Conservation (phyloP, 2,113 vertebrate genomes). For the Mandrillus leucophaeus region DNA sequence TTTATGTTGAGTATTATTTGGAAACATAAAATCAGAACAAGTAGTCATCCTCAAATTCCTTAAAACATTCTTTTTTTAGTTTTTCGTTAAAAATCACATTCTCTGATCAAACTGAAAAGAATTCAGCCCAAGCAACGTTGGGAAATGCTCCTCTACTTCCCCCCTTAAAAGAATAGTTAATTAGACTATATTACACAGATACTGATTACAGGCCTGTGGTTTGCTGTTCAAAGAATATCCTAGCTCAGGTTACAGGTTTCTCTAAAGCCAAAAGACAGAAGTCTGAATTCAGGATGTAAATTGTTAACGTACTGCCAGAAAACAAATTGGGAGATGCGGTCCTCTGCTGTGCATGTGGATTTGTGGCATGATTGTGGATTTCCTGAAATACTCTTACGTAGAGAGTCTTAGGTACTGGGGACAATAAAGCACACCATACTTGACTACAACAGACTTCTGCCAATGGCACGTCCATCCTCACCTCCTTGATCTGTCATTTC, state of each 20-base stretch:
- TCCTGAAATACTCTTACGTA: not conserved
- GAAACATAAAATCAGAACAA: conserved; percentile 57
- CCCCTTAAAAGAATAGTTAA: not conserved
- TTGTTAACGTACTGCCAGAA: not conserved
- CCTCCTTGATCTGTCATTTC: not conserved
- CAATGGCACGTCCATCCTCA: not conserved
- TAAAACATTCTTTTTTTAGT: not conserved
- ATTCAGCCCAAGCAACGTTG: not conserved
- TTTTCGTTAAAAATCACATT: conserved; percentile 15
- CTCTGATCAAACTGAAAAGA: not conserved
- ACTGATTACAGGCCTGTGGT: not conserved
- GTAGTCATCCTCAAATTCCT: not conserved
- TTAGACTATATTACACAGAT: not conserved
- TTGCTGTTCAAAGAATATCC: not conserved
- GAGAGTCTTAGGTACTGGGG: not conserved
- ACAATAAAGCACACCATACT: not conserved
- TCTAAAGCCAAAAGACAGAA: not conserved
- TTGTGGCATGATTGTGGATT: not conserved
- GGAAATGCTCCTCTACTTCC: not conserved
- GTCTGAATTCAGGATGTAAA: not conserved
- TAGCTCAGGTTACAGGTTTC: not conserved
- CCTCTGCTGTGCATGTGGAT: not conserved
- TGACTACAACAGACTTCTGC: not conserved
- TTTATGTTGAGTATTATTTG: conserved; percentile 42
- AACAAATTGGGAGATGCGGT: not conserved